Evolutionary conservation across 2,888 invertebrate species (phyloP).

Genomic region (Drosophila infuscata): DNA sequence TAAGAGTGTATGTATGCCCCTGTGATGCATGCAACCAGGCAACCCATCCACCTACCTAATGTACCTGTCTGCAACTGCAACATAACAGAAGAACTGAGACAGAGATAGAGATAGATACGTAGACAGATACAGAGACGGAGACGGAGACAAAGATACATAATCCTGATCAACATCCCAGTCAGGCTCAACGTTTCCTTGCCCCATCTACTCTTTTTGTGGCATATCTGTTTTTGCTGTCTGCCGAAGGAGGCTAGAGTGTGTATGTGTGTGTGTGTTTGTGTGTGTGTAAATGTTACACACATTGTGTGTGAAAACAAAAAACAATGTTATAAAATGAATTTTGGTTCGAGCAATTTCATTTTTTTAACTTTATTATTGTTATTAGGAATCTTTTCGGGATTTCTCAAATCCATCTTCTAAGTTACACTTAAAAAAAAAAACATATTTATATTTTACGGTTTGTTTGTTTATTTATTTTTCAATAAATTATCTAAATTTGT

Average conservation of each 20-base stretch:
- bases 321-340: neutral
- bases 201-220: neutral
- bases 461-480: neutral
- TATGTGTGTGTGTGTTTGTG: neutral
- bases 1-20: neutral
- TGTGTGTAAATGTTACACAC: neutral
- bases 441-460: neutral
- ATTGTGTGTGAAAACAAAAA: neutral
- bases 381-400: neutral
- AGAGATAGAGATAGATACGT: neutral
- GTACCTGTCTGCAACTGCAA: constrained; percentile 4
- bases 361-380: neutral
- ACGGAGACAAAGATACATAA: neutral
- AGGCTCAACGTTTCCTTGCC: neutral
- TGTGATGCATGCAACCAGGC: neutral
- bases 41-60: neutral
- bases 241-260: neutral
- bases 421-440: neutral
- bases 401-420: neutral
- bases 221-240: neutral
- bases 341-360: neutral
- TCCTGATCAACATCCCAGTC: neutral
- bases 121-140: constrained; percentile 1
- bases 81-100: neutral
- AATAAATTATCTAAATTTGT: neutral